Base-by-base conservation (phyloP, 2,888 invertebrate species). In the Patella caerulea region DNA sequence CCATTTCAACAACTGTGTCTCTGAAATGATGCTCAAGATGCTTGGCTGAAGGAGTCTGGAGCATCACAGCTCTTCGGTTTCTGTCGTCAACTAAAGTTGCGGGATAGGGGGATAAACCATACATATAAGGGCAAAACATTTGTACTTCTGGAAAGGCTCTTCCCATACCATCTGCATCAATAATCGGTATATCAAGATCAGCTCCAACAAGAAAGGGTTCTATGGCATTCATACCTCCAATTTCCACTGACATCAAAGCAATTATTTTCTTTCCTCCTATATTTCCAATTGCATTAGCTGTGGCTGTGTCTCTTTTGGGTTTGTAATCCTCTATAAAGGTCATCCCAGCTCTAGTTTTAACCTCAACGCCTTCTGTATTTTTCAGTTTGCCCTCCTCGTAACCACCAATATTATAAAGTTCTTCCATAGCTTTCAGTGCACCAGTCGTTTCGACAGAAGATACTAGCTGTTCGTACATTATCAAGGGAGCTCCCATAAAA, bases 151-250 rank as follows among this genome's bases (percentile, higher is more conserved):
- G 91, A 81, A 89, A 91, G 2, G 91, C 91, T 65, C 91, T 79
- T 7, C 90, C 90, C 90, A 91, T 90, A 3, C 87, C 86, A 76
- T 90, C 90, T 73, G 85, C 85, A 77, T 91, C 91, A 2, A 90
- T 56, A 4, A 89, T 81, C 0, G 90, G 90, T 14, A 90, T 52
- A 15, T 81, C 84, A 12, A 87, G 79, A 15, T 83, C 83, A 0
- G 88, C 89, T 9, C 84, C 87, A 9, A 88, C 84, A 11, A 86
- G 72, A 12, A 90, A 79, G 3, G 89, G 90, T 72, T 88, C 87
- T 0, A 90, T 82, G 29, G 85, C 83, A 78, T 91, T 91, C 74
- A 86, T 72, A 0, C 90, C 91, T 17, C 90, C 91, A 14, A 90
- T 87, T 78, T 90, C 91, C 12, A 81, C 86, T 78, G 85, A 84